Conservation (phyloP, 2,113 vertebrate genomes). For the Pangasianodon hypophthalmus region DNA sequence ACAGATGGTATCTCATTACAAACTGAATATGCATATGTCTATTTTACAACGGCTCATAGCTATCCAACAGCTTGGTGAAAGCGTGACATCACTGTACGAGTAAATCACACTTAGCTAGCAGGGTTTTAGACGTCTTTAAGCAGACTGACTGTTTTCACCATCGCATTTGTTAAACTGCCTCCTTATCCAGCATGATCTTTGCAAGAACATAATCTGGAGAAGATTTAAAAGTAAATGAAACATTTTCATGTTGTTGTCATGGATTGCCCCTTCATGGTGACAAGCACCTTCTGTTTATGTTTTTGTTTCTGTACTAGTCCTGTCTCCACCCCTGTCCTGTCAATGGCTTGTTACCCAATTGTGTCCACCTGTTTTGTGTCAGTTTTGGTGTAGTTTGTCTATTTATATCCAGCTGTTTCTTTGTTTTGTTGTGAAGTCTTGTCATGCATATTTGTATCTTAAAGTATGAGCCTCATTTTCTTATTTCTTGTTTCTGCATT, state of each 20-base stretch:
- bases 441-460: neutral
- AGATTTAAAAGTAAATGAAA: neutral
- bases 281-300: neutral
- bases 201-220: neutral
- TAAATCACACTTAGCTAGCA: neutral
- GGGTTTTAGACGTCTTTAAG: neutral
- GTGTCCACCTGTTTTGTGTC: neutral
- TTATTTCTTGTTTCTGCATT: neutral
- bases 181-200: neutral
- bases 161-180: neutral
- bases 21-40: neutral
- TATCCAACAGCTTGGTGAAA: neutral
- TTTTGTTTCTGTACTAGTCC: neutral
- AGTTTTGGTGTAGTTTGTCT: neutral
- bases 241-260: neutral
- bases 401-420: neutral
- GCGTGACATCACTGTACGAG: neutral
- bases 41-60: neutral
- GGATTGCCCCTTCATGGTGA: neutral
- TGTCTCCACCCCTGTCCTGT: neutral
- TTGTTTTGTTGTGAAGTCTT: neutral
- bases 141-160: neutral
- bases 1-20: neutral
- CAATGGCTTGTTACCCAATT: neutral
- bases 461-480: neutral